Evolutionary conservation across 2,113 vertebrate genomes (phyloP), one percentile per base, ranked within the genome.

Genomic region (Heterocephalus glaber): DNA sequence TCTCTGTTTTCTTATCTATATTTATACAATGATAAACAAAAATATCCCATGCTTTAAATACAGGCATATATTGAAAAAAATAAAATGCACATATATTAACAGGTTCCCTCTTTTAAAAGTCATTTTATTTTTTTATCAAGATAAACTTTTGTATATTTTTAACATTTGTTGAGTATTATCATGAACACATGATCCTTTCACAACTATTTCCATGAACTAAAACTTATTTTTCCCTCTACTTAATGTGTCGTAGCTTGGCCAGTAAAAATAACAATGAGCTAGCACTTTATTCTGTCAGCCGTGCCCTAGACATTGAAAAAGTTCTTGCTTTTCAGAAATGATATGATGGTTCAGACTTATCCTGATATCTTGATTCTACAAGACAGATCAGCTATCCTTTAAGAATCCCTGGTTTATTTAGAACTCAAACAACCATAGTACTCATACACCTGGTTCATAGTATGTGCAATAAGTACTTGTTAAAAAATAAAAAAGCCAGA

Each of bases 171-270:
- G 1, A 91, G 30, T 79, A 68, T 70, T 63, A 87, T 26, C 68
- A 58, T 70, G 22, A 68, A 77, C 38, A 85, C 47, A 35, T 70
- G 11, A 12, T 47, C 41, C 86, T 83, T 81, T 26, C 38, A 92
- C 12, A 89, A 70, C 58, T 92, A 92, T 56, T 92, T 86, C 60
- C 28, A 84, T 47, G 6, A 93, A 85, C 28, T 77, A 79, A 83
- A 92, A 92, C 86, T 6, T 49, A n/a, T 54, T 86, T 28, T 56
- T 16, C 11, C 7, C 35, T 4, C 33, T 38, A 16, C 33, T 77
- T 80, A 93, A 93, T 68, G 44, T 88, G 24, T 38, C 54, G 74
- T 20, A 95, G n/a, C 2, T 74, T 88, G 70, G 54, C 60, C 38
- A 88, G 38, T 33, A 6, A 63, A 61, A 89, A 30, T 28, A 89